Percentiles rank a stretch among this genome's conserved stretches.
phyloP scores from a whole-genome alignment of 2,888 invertebrate species.

The Melinaea marsaeus region DNA sequence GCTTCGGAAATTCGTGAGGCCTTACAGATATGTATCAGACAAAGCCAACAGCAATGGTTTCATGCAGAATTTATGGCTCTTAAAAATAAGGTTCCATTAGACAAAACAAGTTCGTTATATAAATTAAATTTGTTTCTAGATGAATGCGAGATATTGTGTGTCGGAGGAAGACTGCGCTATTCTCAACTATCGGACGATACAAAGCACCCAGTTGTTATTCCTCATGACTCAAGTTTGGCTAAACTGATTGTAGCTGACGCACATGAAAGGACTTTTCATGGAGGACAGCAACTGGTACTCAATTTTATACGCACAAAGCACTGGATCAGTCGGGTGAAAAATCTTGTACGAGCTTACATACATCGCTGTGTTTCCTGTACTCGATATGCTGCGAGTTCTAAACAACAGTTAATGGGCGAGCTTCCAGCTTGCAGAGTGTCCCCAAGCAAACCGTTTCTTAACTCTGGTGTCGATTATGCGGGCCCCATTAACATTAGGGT shows the following conservation, averaged over 20 bases:
- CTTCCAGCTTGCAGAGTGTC: constrained; percentile 20
- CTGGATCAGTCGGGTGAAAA: constrained; percentile 30
- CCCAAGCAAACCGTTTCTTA: constrained; percentile 16
- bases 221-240: no score
- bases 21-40: no score
- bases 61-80: no score
- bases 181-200: no score
- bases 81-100: no score
- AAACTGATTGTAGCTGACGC: constrained; percentile 29
- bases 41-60: no score
- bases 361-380: constrained; percentile 23
- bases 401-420: constrained; percentile 30
- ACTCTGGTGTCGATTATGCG: constrained; percentile 25
- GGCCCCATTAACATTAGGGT: constrained; percentile 24
- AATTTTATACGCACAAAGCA: constrained; percentile 31
- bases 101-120: not conserved
- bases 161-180: no score
- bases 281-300: constrained; percentile 33
- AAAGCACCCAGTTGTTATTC: no score
- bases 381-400: not conserved
- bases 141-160: no score
- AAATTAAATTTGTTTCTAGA: constrained; percentile 14
- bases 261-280: constrained; percentile 33
- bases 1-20: no score
- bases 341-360: constrained; percentile 15